These are phyloP conservation scores for Dasyprocta punctata DNA, from an alignment of 2,113 vertebrate species.

Conservation along the genomic window DNA sequence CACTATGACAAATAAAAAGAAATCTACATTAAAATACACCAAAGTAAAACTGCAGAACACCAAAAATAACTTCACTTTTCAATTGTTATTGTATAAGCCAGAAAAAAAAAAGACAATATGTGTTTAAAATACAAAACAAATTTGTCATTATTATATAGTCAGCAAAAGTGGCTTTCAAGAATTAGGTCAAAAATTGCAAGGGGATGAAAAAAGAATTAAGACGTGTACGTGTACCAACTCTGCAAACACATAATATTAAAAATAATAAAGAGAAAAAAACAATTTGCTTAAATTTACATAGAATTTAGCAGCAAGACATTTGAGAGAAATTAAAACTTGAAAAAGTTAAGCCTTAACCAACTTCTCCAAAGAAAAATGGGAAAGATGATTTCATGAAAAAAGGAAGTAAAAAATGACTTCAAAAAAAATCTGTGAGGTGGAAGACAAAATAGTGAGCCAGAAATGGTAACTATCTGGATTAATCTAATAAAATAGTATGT, in stretches of 20 bases:
- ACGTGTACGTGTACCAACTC: not conserved
- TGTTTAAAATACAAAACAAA: not conserved
- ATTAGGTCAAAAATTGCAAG: not conserved
- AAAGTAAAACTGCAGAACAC: not conserved
- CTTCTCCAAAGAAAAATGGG: not conserved
- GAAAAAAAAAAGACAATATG: not conserved
- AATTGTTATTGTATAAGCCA: not conserved
- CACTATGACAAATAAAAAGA: not conserved
- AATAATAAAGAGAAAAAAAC: not conserved
- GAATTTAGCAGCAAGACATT: not conserved
- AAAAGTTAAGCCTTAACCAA: not conserved
- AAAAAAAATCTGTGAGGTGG: not conserved
- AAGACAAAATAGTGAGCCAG: not conserved
- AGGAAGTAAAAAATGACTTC: not conserved
- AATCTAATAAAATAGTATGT: not conserved
- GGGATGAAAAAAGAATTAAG: not conserved
- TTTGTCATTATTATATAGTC: not conserved
- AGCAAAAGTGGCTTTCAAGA: not conserved
- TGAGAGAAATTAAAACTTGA: not conserved
- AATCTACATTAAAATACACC: not conserved
- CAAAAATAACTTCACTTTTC: not conserved
- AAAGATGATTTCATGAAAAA: not conserved
- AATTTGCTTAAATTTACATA: not conserved
- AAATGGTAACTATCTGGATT: not conserved
- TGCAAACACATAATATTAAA: not conserved